Base-by-base conservation (phyloP, 1,140 invertebrate genomes). In the Bilobella aurantiaca region DNA sequence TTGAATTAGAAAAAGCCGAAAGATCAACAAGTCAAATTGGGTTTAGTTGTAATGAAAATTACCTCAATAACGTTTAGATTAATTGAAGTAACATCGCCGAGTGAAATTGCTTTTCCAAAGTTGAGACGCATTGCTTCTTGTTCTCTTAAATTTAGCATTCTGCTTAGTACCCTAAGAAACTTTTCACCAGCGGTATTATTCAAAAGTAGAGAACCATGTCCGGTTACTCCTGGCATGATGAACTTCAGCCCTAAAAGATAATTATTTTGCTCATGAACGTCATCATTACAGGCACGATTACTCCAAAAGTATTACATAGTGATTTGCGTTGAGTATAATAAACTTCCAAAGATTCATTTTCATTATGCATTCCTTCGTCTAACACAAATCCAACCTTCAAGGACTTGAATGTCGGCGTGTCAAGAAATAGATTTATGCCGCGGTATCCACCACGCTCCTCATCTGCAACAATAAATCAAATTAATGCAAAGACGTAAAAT, bases 361-460 rank as follows among this genome's bases (percentile, higher is more conserved):
- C 78, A 73, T 81, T 85, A 1, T 86, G 83, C 58, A 89, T 79
- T 12, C 89, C 92, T 80, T 97, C 94, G 78, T 97, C 93, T 47
- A 97, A 75, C n/a, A 87, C 85, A 79, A 94, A 91, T 0, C 89
- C 92, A 67, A 95, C 78, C 74, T 96, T 95, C 16, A 96, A 75
- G 8, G 83, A 78, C 73, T 85, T 84, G 74, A 95, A 96, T 31
- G 88, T 84, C 27, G 85, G 76, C 0, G 85, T 87, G 16, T 85
- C 74, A 0, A 93, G 83, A 79, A 95, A 96, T 66, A 82, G 77
- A 67, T 82, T 79, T 91, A 96, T 95, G 25, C 92, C 92, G 49
- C 85, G 80, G 1, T 80, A 75, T 2, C 92, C 91, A 0, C 92
- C 93, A 73, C 90, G 86, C 81, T 97, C 93, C 78, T 97, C 93